Percentiles rank a stretch among this genome's conserved stretches.
Evolutionary conservation across 64 coral and sea anemone species (phyloP).

Genomic region (Dendrophyllia cribrosa): DNA sequence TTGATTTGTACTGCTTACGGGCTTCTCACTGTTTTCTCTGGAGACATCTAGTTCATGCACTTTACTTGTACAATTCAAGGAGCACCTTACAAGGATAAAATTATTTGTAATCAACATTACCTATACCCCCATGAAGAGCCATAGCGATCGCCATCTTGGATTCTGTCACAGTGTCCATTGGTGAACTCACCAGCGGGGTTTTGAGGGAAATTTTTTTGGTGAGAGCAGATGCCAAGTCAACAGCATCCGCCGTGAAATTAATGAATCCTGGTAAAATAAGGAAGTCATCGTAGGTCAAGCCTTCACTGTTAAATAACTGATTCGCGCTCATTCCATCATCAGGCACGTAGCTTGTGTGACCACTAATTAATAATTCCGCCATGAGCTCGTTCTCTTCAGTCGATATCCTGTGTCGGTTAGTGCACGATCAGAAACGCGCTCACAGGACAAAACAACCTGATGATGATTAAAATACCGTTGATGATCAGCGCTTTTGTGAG

Average conservation of each 20-base stretch:
- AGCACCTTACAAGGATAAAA: no score
- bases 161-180: constrained; percentile 97
- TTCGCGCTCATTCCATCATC: constrained; percentile 79
- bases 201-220: constrained; percentile 74
- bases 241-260: constrained; percentile 82
- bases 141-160: constrained; percentile 88
- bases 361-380: constrained; percentile 87
- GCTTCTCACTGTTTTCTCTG: no score
- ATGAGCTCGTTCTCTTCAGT: background rate
- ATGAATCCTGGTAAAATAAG: constrained; percentile 90
- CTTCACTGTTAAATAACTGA: constrained; percentile 71
- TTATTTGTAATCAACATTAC: constrained; percentile 35
- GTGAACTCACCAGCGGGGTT: constrained; percentile 89
- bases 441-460: background rate
- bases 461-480: background rate
- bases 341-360: constrained; percentile 88
- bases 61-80: no score
- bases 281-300: constrained; percentile 92
- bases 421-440: background rate
- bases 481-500: background rate
- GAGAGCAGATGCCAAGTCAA: constrained; percentile 84
- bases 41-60: no score
- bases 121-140: constrained; percentile 87
- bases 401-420: background rate
- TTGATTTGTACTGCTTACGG: no score